Conservation (phyloP, 1,140 invertebrate species). For the Leptinotarsa defecta region DNA sequence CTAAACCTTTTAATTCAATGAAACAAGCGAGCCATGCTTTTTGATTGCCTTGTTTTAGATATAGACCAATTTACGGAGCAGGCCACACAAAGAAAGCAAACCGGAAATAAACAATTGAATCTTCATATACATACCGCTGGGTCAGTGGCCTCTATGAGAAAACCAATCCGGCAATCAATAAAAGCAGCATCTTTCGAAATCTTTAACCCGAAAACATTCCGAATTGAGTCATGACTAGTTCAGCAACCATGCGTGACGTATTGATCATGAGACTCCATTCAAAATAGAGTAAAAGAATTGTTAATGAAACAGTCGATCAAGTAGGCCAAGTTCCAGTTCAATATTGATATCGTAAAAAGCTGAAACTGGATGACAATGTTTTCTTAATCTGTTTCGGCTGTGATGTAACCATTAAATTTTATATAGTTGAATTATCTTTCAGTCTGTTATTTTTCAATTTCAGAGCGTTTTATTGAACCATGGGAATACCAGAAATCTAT, state of each 20-base stretch:
- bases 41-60: not conserved
- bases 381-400: too few species aligned
- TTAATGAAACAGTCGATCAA: not conserved
- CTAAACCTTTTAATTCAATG: not conserved
- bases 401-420: too few species aligned
- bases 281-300: not conserved
- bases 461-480: too few species aligned
- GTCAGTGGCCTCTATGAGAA: not conserved
- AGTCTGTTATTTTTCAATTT: too few species aligned
- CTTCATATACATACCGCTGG: not conserved
- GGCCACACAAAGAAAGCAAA: not conserved
- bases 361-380: not conserved
- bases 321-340: not conserved
- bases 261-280: not conserved
- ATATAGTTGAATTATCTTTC: too few species aligned
- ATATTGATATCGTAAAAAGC: not conserved
- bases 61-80: not conserved
- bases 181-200: slow-evolving; percentile 1
- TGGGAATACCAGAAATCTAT: too few species aligned
- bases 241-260: slow-evolving; percentile 9
- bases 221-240: slow-evolving; percentile 14
- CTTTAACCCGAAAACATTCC: slow-evolving; percentile 5
- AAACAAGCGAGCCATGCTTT: not conserved
- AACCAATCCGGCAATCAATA: slow-evolving; percentile 3
- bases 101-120: slow-evolving; percentile 6